Base-by-base conservation (phyloP, 2,113 vertebrate genomes). In the Leptodactylus fuscus region DNA sequence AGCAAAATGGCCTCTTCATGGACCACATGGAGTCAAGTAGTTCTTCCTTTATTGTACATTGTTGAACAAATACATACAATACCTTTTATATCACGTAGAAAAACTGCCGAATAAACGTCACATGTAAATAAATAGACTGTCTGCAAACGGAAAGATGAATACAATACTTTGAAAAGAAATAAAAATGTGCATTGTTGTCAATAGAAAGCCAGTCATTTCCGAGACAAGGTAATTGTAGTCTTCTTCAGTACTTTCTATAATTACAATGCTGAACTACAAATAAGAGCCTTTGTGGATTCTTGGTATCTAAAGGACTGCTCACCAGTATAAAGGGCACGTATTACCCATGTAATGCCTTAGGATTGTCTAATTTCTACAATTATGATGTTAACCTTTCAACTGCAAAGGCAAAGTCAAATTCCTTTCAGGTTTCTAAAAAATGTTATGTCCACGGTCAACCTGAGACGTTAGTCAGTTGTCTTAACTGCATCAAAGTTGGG, bases 221-320 rank as follows among this genome's bases (percentile, higher is more conserved):
- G 32, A 69, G 65, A 69, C 65, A 69, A 69, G 32, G 32, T 69
- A 69, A 69, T 69, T 69, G 65, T 69, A 38, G 65, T 38, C 65
- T 69, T 38, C 32, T 34, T 69, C 18, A 3, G 65, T 69, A 38
- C 65, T 69, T 69, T 36, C 65, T 18, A 11, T 69, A 69, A 69
- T 69, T 69, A 38, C 65, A 69, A 69, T 69, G 32, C 32, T 69
- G 11, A 69, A 69, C 65, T 38, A 36, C 65, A 69, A 36, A 69
- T 69, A 27, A 69, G 32, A 69, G 65, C 34, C 34, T 22, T 69
- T 20, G 65, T 22, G 20, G 34, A 69, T 69, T 36, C 65, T 22
- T 69, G 5, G 32, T 69, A 69, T 69, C 65, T 69, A 36, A 5
- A 10, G 65, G 34, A 38, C 32, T 7, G 18, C 9, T 3, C 32